These are phyloP conservation scores for Gymnocephalus cernua DNA, from an alignment of 2,113 vertebrate genomes.

Conservation along the genomic window DNA sequence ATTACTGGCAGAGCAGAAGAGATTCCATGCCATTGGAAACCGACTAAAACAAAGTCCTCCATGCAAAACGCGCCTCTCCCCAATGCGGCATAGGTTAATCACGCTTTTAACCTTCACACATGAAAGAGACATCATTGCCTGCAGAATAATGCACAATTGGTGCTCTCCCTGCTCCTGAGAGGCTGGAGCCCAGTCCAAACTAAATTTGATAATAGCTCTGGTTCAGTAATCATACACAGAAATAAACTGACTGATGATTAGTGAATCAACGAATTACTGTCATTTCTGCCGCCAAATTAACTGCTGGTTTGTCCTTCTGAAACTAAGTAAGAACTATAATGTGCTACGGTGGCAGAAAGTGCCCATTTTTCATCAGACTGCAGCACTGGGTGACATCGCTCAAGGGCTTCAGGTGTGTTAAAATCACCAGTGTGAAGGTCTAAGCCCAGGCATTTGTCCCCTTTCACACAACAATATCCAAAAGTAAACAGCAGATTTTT, in stretches of 20 bases:
- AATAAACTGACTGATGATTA: slow-evolving; percentile 16
- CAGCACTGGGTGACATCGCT: slow-evolving; percentile 43
- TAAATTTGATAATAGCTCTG: slow-evolving; percentile 20
- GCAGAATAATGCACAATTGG: slow-evolving; percentile 37
- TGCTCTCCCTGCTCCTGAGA: not conserved
- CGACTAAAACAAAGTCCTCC: slow-evolving; percentile 26
- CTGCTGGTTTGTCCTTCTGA: not conserved
- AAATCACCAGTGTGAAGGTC: slow-evolving; percentile 67
- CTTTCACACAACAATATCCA: slow-evolving; percentile 7
- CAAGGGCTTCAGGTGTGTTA: slow-evolving; percentile 51
- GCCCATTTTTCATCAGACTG: slow-evolving; percentile 57
- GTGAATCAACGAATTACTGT: not conserved
- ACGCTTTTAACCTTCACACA: slow-evolving; percentile 57
- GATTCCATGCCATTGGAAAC: slow-evolving; percentile 12
- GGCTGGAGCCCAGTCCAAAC: slow-evolving; percentile 2
- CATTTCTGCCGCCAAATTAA: not conserved
- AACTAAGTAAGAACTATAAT: slow-evolving; percentile 7
- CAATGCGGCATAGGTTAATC: slow-evolving; percentile 49
- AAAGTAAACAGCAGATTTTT: not conserved
- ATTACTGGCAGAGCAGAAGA: slow-evolving; percentile 19
- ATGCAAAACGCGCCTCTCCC: slow-evolving; percentile 31
- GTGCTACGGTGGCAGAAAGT: slow-evolving; percentile 12
- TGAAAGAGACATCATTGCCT: slow-evolving; percentile 24
- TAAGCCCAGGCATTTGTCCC: slow-evolving; percentile 9
- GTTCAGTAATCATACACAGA: not conserved